A percentile compares a stretch with the other conserved stretches of the same genome.
Conservation (phyloP, 2,113 vertebrate genomes). For the Zapus hudsonius region DNA sequence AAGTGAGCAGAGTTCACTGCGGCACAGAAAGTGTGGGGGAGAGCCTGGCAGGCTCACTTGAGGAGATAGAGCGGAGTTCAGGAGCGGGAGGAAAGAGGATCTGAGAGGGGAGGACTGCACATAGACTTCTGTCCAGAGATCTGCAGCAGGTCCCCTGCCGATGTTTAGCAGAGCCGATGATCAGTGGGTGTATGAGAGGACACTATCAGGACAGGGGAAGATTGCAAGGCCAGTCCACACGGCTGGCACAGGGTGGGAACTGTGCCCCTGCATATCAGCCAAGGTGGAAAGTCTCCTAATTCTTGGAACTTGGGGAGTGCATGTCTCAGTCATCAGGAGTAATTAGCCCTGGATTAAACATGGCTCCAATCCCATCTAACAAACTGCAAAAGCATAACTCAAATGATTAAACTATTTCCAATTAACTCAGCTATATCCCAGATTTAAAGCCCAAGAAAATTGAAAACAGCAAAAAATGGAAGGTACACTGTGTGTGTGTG, state of each 20-base stretch:
- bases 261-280: background rate
- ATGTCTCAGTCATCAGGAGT: background rate
- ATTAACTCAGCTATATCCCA: background rate
- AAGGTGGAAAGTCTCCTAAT: background rate
- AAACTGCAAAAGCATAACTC: background rate
- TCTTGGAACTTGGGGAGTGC: background rate
- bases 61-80: background rate
- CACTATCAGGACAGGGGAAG: background rate
- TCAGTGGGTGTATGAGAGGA: background rate
- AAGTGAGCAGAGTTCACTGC: background rate
- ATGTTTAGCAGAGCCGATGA: background rate
- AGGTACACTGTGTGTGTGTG: background rate
- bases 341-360: background rate
- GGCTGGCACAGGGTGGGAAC: background rate
- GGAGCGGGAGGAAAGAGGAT: background rate
- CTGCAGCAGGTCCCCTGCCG: background rate
- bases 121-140: background rate
- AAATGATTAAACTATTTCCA: background rate
- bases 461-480: background rate
- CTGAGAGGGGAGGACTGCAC: background rate
- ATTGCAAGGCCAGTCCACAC: background rate
- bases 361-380: background rate
- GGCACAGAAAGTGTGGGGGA: background rate
- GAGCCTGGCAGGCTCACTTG: background rate
- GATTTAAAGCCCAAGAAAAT: slow-evolving; percentile 2